Evolutionary conservation across 1,140 invertebrate species (phyloP).

Genomic region (Vollenhovia emeryi): DNA sequence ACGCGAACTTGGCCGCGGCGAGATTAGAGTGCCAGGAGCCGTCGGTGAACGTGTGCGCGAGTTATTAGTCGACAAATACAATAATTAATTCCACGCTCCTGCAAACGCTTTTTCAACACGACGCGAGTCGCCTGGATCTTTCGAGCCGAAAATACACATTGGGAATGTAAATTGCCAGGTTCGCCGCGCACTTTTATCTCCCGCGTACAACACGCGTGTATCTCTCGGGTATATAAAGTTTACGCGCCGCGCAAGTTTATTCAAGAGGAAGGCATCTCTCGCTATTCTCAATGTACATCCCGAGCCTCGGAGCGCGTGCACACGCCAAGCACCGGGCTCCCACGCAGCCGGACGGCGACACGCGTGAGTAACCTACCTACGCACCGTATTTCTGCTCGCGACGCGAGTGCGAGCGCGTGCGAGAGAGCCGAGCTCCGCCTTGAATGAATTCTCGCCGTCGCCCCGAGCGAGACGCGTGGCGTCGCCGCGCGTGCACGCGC

Average conservation of each 20-base stretch:
- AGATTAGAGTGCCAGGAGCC: background rate
- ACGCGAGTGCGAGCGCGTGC: slow-evolving; percentile 15
- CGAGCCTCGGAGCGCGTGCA: background rate
- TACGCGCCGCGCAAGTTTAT: slow-evolving; percentile 13
- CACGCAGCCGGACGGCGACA: slow-evolving; percentile 53
- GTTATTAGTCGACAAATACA: background rate
- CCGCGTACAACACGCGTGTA: background rate
- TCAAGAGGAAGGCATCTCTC: background rate
- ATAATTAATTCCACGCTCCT: background rate
- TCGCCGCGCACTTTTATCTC: background rate
- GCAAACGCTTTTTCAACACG: background rate
- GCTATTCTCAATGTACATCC: background rate
- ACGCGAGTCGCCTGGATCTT: background rate
- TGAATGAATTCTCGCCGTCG: slow-evolving; percentile 51
- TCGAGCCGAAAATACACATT: background rate
- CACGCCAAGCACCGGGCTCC: slow-evolving; percentile 34
- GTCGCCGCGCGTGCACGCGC: background rate
- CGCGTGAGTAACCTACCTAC: slow-evolving; percentile 47
- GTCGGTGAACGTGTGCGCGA: background rate
- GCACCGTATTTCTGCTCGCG: slow-evolving; percentile 35
- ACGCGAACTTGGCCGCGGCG: background rate
- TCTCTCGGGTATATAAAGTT: slow-evolving; percentile 11
- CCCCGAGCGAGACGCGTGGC: slow-evolving; percentile 48
- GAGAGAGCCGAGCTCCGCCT: slow-evolving; percentile 51
- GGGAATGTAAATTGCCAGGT: background rate